These are phyloP conservation scores for Struthidea cinerea DNA, from an alignment of 2,113 vertebrate genomes.

Conservation along the genomic window DNA sequence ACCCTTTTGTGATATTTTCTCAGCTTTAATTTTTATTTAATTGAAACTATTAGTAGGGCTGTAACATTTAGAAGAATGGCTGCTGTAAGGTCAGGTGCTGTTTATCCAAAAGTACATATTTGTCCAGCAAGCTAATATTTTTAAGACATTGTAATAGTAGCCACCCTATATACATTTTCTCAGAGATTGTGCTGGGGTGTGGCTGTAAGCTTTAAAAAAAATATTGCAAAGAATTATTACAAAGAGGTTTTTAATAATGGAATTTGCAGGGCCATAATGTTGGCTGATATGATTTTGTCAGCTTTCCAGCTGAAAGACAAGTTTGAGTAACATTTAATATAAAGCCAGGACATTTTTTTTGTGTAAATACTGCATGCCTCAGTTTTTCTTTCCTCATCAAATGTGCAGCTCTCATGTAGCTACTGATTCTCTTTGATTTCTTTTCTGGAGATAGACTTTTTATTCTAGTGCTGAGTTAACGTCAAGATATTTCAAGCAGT, in stretches of 20 bases:
- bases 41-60: constrained; percentile 70
- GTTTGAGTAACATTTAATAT: not conserved
- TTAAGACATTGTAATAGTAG: constrained; percentile 34
- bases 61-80: constrained; percentile 74
- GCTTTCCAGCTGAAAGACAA: not conserved
- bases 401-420: not conserved
- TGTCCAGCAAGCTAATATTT: constrained; percentile 61
- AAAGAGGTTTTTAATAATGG: not conserved
- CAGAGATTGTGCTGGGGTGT: not conserved
- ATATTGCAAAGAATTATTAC: not conserved
- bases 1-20: constrained; percentile 80
- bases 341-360: not conserved
- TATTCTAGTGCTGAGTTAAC: not conserved
- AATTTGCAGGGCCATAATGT: not conserved
- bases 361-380: not conserved
- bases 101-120: constrained; percentile 69
- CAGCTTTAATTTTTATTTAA: constrained; percentile 81
- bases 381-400: not conserved
- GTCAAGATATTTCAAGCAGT: not conserved
- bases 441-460: not conserved
- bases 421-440: not conserved
- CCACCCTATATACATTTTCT: constrained; percentile 6
- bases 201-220: not conserved
- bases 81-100: constrained; percentile 57
- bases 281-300: not conserved